Base-by-base conservation (phyloP, 23 tunicate species). In the Ascidia mentula region DNA sequence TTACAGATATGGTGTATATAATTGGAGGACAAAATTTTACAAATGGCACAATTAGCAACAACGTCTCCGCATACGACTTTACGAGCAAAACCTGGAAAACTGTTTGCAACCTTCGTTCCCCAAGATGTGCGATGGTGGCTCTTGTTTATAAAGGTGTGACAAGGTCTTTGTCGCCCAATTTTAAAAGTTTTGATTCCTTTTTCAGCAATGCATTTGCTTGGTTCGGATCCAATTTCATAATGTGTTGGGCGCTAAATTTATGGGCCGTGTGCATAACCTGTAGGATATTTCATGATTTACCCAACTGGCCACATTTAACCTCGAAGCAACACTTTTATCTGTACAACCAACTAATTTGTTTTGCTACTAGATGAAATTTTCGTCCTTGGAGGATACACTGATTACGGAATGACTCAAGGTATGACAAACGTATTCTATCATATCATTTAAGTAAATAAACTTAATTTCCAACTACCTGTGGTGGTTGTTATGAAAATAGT, bases 21-120 rank as follows among this genome's bases (percentile, higher is more conserved):
- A 53, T 53, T 28, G 65, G 65, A 53, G 65, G 65, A 53, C 65
- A 53, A 26, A 53, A 53, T 28, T n/a, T n/a, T n/a, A 53, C 28
- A 53, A 5, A 3, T 53, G 22, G 28, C 24, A 9, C 65, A 9
- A 28, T 9, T 6, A 20, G 24, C 65, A 53, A 28, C 13, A 28
- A 53, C 13, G 24, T 53, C 24, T 9, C 24, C 4, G 24, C 28
- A 20, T 53, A 53, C 13, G 65, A 53, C 7, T 53, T 53, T 9
- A 28, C 22, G 24, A 53, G 28, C 22, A 53, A 53, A 28, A 53
- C 22, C 4, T 53, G 65, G 65, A 20, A 26, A 53, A 53, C 65
- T 28, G 22, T 53, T 3, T 53, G 65, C 24, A 53, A 53, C 24
- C 65, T 53, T 3, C 65, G 65, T 28, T 53, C 65, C 1, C 65